Base-by-base conservation (phyloP, 2,888 invertebrate species). In the Augiades crinisus region DNA sequence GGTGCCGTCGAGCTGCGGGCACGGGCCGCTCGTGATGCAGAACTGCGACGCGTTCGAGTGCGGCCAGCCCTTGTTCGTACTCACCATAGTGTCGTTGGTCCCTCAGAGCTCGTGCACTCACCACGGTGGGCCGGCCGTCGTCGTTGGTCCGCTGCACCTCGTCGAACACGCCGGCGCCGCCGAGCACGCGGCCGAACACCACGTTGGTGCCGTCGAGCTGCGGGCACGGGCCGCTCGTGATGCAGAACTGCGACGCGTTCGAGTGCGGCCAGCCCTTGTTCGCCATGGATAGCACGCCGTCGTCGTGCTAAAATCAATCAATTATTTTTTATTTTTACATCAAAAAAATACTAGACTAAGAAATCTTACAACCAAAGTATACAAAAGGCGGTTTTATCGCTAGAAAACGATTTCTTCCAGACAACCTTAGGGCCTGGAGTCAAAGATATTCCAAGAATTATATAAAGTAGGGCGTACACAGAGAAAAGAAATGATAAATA, bases 11-110 rank as follows among this genome's bases (percentile, higher is more conserved):
- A 97, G 84, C 72, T 97, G 96, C 0, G 91, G 83, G 66, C 95
- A 95, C 1, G 93, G 91, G 1, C 92, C 93, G 0, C 94, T 92
- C 0, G 96, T 95, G 53, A 99, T 95, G 72, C 98, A 96, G 86
- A 99, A 99, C 83, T 99, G 99, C 0, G 98, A 98, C 59, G 95
- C 96, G 77, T 98, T 99, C 5, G 96, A 95, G 76, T 99, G 91
- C 8, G 92, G 92, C 62, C 78, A 75, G 45, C 93, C 98, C 75
- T 90, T 93, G 82, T 94, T 99, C 64, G 94, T n/a, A n/a, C n/a
- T n/a, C n/a, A n/a, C n/a, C n/a, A n/a, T n/a, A n/a, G n/a, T n/a
- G n/a, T n/a, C n/a, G n/a, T n/a, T n/a, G n/a, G n/a, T n/a, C n/a
- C n/a, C n/a, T n/a, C n/a, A n/a, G n/a, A n/a, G n/a, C n/a, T n/a